phyloP scores from a whole-genome alignment of 2,113 vertebrate species.

The Pelecanus crispus region DNA sequence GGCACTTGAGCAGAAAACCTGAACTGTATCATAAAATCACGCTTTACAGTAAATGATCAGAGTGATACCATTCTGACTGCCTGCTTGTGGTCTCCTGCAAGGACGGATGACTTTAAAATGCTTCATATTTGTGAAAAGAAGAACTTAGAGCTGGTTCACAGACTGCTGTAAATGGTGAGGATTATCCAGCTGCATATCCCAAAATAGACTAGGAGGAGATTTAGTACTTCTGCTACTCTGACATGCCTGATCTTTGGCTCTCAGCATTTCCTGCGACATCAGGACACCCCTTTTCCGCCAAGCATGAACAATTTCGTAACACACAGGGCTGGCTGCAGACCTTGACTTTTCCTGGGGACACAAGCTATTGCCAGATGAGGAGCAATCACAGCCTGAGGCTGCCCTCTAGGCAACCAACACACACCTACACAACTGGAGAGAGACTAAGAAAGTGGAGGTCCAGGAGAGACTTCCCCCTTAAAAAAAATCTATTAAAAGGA shows the following conservation, averaged over 20 bases:
- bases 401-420: neutral
- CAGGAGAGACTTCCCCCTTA: neutral
- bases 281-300: neutral
- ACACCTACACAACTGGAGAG: neutral
- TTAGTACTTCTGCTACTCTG: neutral
- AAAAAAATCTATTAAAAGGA: neutral
- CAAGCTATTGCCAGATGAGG: fast-evolving
- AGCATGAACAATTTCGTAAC: neutral
- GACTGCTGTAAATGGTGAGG: neutral
- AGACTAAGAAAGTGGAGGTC: neutral
- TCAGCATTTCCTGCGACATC: neutral
- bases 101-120: neutral
- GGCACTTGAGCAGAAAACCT: neutral
- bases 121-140: neutral
- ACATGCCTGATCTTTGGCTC: neutral
- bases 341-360: neutral
- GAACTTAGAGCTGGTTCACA: neutral
- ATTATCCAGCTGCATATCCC: neutral
- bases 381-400: neutral
- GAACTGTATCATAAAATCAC: neutral
- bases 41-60: neutral
- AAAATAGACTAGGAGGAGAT: neutral
- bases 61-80: neutral
- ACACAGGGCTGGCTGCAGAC: neutral
- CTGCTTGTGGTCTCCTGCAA: neutral